Base-by-base conservation (phyloP, 2,797 vertebrate species). In the Erethizon dorsatum region DNA sequence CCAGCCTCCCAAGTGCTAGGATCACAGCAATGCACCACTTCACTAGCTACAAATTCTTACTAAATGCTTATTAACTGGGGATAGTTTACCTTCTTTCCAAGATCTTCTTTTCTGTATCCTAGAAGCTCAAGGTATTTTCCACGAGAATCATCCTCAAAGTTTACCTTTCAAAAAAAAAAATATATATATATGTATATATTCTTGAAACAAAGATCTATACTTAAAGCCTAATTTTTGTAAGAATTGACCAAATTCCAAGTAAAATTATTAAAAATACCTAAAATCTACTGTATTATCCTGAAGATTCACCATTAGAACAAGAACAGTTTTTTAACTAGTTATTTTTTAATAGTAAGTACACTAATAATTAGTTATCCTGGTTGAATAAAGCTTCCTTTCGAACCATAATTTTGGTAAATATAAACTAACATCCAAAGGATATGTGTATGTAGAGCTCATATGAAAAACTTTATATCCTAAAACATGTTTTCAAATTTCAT, bases 51-150 rank as follows among this genome's bases (percentile, higher is more conserved):
- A 78, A 31, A 71, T 92, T 96, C 73, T 85, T 92, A 94, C 14
- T 86, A 92, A 90, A 90, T 83, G 33, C 45, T 69, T 89, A 94
- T 0, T 96, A 26, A 92, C 15, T 86, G 28, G 33, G 87, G 37
- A 89, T 85, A 10, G 4, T 87, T 98, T 98, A 99, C 99, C 99
- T 99, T 99, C 85, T 99, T 98, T 79, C 98, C 99, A 0, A 99
- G 98, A 57, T 99, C 99, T 97, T 99, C 99, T 91, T 99, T 99
- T 96, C 98, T 99, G 98, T 99, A 99, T 10, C 99, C 99, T 69
- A 99, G 98, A 96, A 99, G 99, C 61, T 99, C 99, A 80, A 99
- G 99, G 97, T 99, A 99, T 97, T 99, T 99, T 84, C 98, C 98
- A 97, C 99, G 99, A 31, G 99, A 98, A 89, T 99, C 99, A 33